Evolutionary conservation across 2,797 vertebrate genomes (phyloP).

Genomic region (Craterocephalus amniculus): DNA sequence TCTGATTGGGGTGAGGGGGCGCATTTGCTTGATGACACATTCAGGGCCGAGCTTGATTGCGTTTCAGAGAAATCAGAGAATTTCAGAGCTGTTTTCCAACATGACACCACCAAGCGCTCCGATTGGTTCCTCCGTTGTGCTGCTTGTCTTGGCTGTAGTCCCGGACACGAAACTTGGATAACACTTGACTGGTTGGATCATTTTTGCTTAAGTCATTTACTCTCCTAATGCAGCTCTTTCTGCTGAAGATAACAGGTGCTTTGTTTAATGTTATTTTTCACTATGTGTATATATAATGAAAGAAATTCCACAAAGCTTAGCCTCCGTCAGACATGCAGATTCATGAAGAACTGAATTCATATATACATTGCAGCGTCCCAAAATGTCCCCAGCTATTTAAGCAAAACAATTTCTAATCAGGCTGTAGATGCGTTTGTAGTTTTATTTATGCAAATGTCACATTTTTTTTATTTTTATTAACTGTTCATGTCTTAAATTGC

Average conservation of each 20-base stretch:
- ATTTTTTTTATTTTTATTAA: conserved; percentile 56
- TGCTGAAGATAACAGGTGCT: conserved; percentile 69
- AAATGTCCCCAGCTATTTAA: conserved; percentile 47
- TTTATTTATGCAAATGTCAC: conserved; percentile 65
- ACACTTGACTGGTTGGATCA: conserved; percentile 69
- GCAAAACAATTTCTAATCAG: conserved; percentile 38
- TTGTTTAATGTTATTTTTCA: conserved; percentile 52
- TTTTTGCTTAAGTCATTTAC: conserved; percentile 54
- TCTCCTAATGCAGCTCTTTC: conserved; percentile 50
- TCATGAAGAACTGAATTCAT: conserved; percentile 28
- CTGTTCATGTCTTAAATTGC: conserved; percentile 72
- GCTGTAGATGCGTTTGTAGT: conserved; percentile 63
- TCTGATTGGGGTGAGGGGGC: conserved; percentile 47
- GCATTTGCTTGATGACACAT: conserved; percentile 54
- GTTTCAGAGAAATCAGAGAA: conserved; percentile 73
- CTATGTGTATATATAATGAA: conserved; percentile 20
- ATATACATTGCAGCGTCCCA: conserved; percentile 25
- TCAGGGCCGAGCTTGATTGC: conserved; percentile 49
- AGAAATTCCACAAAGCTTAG: conserved; percentile 28
- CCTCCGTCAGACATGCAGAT: conserved; percentile 27
- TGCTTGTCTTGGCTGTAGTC: conserved; percentile 73
- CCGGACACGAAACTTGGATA: conserved; percentile 67
- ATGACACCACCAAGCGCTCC: conserved; percentile 61
- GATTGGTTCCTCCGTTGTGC: conserved; percentile 60
- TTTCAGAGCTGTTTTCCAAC: conserved; percentile 45